Base-by-base conservation (phyloP, 1,140 invertebrate species). In the Drosophila pectinifera region DNA sequence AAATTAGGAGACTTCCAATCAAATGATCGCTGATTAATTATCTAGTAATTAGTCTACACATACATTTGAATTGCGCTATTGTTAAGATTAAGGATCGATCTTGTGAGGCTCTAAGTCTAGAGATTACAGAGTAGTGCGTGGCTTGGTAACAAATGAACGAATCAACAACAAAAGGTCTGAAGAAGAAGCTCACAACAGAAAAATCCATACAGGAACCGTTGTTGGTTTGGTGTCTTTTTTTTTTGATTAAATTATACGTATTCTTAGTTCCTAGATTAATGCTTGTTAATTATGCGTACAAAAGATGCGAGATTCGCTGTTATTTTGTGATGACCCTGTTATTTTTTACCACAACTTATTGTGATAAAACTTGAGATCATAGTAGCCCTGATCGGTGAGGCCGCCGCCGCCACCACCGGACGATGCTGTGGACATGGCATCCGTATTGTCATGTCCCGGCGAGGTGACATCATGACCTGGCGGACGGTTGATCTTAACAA, bases 321-420 rank as follows among this genome's bases (percentile, higher is more conserved):
- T 78, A 34, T 6, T 49, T 31, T 51, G 49, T 22, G 48, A 34
- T 48, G 6, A 45, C 34, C 38, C 7, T 63, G 14, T 31, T 43
- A 31, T 10, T 28, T 7, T 91, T 92, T 94, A 95, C 94, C 94
- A 95, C 57, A 95, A 92, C 68, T 94, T 94, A 75, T 94, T 94
- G 91, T 94, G 94, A 90, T 94, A 94, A 91, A 95, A 95, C 80
- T 95, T 95, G 34, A 95, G 91, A 92, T 95, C 94, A 73, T 94
- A 93, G 80, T 93, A 94, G 18, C 94, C 94, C 70, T 94, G 93
- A 46, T 94, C 94, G 34, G 94, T 95, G n/a, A 93, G 78, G 42
- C 91, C 91, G 4, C 74, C 80, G 0, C 53, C 39, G 0, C 53
- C 39, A 10, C 70, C 74, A 4, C 64, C 42, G 6, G 85, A 85